Evolutionary conservation across 2,888 invertebrate species (phyloP), one percentile per base, ranked within the genome.

Genomic region (Eledona agricola): DNA sequence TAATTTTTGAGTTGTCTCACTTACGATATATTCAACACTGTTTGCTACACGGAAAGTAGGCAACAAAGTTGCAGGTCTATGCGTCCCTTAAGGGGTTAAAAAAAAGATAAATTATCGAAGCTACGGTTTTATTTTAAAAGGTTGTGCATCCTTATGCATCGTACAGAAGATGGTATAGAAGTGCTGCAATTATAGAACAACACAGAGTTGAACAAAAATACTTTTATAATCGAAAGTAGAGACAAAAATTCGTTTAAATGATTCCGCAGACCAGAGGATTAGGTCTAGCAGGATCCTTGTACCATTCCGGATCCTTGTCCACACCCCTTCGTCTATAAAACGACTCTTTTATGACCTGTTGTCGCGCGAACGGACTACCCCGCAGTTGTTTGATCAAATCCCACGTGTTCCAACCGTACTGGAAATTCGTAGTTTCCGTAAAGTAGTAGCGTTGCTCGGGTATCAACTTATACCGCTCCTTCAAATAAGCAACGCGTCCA

Each of bases 361-460:
- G 76, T 49, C 81, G 78, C 1, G 82, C 83, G 57, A 61, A 76
- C 67, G 80, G 77, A 5, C 75, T 67, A 17, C 65, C 65, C 13
- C 59, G 56, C 37, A 65, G 66, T 9, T 58, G 63, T 55, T 68
- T 73, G 2, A 66, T 55, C 9, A 60, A 54, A 54, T 80, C 77
- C 70, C 77, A 79, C 75, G 82, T 81, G 31, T 80, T 78, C 84
- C 84, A 84, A 1, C 84, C 84, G 71, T 84, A 83, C 60, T 78
- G 78, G 76, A 79, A 83, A 65, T 72, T 81, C 0, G 79, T 69
- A 1, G 74, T 70, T 62, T 80, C 73, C 2, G 82, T 79, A 63
- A 79, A 81, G 61, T 77, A 79, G 60, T 77, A 84, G 57, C 82
- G 79, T 47, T 83, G 78, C 51, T 83, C 83, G 0, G 83, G 83